These are phyloP conservation scores for Strigops habroptila DNA, from an alignment of 2,113 vertebrate genomes.

Conservation along the genomic window DNA sequence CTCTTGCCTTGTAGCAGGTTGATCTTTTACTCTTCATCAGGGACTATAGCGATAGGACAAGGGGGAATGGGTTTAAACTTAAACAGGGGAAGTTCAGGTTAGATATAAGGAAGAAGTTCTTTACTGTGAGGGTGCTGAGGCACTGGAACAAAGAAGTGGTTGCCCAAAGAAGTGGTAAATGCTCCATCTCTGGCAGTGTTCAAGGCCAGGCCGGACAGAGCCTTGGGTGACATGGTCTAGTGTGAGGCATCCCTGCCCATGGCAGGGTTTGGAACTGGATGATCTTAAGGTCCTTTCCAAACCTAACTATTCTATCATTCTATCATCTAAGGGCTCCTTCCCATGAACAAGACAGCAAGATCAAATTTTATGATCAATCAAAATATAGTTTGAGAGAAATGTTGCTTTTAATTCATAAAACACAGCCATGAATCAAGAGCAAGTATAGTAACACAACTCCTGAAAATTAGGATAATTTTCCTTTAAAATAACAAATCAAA, in stretches of 20 bases:
- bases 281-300: not conserved
- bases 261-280: not conserved
- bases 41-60: not conserved
- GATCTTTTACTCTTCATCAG: not conserved
- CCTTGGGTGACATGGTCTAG: not conserved
- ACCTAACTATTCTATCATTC: not conserved
- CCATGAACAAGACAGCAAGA: not conserved
- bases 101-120: not conserved
- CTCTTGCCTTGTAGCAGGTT: not conserved
- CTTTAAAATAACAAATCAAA: not conserved
- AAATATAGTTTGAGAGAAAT: not conserved
- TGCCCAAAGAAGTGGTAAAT: not conserved
- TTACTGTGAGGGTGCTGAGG: not conserved
- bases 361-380: not conserved
- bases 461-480: not conserved
- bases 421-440: not conserved
- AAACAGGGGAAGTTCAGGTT: not conserved
- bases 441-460: not conserved
- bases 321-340: not conserved
- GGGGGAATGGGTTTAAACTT: not conserved
- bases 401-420: conserved; percentile 2
- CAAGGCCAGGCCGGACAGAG: not conserved
- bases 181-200: not conserved
- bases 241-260: not conserved
- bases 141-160: not conserved